Conservation (phyloP, 1,140 invertebrate genomes). For the Drosophila lacteicornis region DNA sequence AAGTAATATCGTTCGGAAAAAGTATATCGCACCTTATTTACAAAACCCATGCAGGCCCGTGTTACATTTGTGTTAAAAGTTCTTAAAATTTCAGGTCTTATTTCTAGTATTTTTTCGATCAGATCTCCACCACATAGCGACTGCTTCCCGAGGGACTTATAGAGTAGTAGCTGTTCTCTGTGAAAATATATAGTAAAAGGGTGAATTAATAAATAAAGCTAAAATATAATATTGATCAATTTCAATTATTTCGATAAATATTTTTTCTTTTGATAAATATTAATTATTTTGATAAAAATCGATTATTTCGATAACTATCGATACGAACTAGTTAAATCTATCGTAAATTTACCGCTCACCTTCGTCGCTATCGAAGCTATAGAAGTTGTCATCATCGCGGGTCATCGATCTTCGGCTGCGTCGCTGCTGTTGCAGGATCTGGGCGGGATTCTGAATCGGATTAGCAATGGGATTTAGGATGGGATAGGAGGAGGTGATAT, state of each 20-base stretch:
- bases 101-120: conserved; percentile 12
- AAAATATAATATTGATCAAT: too few relatives aligned
- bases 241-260: neutral
- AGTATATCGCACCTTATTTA: neutral
- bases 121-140: conserved; percentile 81
- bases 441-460: conserved; percentile 15
- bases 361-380: conserved; percentile 83
- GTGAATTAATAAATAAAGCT: neutral
- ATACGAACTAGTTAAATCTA: neutral
- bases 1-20: neutral
- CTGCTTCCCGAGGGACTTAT: conserved; percentile 80
- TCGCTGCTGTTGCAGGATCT: conserved; percentile 34
- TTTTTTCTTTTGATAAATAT: neutral
- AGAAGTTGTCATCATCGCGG: conserved; percentile 80
- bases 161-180: conserved; percentile 83
- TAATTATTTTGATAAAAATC: neutral
- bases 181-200: conserved; percentile 18
- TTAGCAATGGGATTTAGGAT: conserved; percentile 4
- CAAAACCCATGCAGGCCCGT: neutral
- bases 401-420: conserved; percentile 71
- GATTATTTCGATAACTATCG: neutral
- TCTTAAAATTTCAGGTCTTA: neutral
- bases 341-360: conserved; percentile 39
- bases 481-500: neutral
- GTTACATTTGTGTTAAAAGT: conserved; percentile 4